Evolutionary conservation across 2,113 vertebrate species (phyloP).

Genomic region (Danio rerio): GRCz12tu NC_133181.1:47307501-47308000

Average conservation of each 20-base stretch:
- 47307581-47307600: background rate
- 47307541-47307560: background rate
- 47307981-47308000: slow-evolving; percentile 47
- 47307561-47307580: background rate
- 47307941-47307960: background rate
- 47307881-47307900: background rate
- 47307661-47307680: background rate
- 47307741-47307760: slow-evolving; percentile 18
- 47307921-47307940: slow-evolving; percentile 40
- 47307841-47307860: slow-evolving; percentile 16
- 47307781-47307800: slow-evolving; percentile 16
- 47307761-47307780: slow-evolving; percentile 3
- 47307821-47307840: background rate
- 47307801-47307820: background rate
- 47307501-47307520: slow-evolving; percentile 11
- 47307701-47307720: background rate
- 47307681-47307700: background rate
- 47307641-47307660: background rate
- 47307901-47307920: background rate
- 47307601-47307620: background rate
- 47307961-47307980: slow-evolving; percentile 9
- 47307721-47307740: slow-evolving; percentile 12
- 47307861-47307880: background rate
- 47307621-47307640: background rate
- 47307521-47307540: slow-evolving; percentile 22